Percentiles rank a stretch among this genome's conserved stretches.
These are phyloP conservation scores for Hydrophis major DNA, from an alignment of 2,797 vertebrate genomes.

Conservation along the genomic window DNA sequence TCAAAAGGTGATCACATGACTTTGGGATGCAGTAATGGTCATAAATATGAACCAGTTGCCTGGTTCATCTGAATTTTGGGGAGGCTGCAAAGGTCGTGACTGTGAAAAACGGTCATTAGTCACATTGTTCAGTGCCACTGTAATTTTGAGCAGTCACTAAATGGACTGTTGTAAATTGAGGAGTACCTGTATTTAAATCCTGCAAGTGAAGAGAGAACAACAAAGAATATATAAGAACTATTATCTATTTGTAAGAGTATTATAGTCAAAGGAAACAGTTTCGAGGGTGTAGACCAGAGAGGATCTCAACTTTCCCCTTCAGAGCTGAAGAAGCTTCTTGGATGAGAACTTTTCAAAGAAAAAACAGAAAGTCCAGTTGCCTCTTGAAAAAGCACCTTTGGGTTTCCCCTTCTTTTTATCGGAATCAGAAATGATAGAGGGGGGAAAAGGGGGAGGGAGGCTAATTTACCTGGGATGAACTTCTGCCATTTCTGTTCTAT, in stretches of 20 bases:
- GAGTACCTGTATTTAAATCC: not conserved
- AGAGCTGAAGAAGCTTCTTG: not conserved
- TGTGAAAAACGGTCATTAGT: not conserved
- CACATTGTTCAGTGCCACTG: not conserved
- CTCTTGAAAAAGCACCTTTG: not conserved
- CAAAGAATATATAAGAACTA: not conserved
- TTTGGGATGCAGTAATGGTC: not conserved
- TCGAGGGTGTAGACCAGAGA: too few relatives aligned
- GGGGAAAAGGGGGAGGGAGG: not conserved
- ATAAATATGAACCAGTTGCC: not conserved
- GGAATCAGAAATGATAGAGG: not conserved
- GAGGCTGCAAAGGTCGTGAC: not conserved
- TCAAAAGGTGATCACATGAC: not conserved
- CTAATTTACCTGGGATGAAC: constrained; percentile 84
- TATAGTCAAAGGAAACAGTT: not conserved
- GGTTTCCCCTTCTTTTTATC: not conserved
- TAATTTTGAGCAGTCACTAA: not conserved
- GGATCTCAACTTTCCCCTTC: too few relatives aligned
- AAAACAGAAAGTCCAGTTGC: not conserved
- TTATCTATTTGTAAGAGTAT: not conserved
- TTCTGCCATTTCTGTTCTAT: constrained; percentile 79
- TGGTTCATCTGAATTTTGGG: not conserved
- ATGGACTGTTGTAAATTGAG: not conserved
- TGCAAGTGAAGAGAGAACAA: not conserved
- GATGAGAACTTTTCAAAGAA: not conserved